These are phyloP conservation scores for Danaus plexippus DNA, from an alignment of 1,140 invertebrate genomes.

Conservation along the genomic window DNA sequence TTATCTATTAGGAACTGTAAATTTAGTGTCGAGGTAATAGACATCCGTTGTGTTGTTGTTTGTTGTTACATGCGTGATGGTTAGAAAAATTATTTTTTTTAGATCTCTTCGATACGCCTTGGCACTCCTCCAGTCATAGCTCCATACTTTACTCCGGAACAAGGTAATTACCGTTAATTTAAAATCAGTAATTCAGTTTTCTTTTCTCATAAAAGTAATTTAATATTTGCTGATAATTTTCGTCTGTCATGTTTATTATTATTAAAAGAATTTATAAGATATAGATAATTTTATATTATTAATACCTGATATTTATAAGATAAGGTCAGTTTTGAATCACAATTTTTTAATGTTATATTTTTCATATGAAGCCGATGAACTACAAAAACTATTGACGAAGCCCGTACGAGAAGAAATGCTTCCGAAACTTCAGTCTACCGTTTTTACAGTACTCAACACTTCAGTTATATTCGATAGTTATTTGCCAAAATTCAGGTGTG, in stretches of 20 bases:
- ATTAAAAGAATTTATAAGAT: too few relatives aligned
- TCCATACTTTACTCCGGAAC: conserved; percentile 37
- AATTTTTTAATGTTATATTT: background rate
- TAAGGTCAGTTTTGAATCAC: too few relatives aligned
- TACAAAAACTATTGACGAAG: conserved; percentile 30
- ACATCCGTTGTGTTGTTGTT: conserved; percentile 6
- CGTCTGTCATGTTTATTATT: too few relatives aligned
- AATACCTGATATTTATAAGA: too few relatives aligned
- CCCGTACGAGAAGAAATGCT: conserved; percentile 36
- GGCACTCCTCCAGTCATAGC: conserved; percentile 38
- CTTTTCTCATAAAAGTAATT: conserved; percentile 3
- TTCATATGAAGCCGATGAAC: conserved; percentile 20
- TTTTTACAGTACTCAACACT: conserved; percentile 43
- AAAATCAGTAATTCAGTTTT: background rate
- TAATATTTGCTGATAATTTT: too few relatives aligned
- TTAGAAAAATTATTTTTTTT: conserved; percentile 10
- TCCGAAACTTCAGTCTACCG: conserved; percentile 36
- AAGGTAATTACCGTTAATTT: conserved; percentile 25
- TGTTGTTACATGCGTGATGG: background rate
- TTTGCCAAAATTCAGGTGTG: conserved; percentile 31
- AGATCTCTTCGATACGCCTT: conserved; percentile 33
- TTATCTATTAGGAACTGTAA: conserved; percentile 39
- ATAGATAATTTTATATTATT: too few relatives aligned
- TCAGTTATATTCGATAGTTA: conserved; percentile 30
- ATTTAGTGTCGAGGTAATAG: conserved; percentile 45